Percentiles rank a stretch among this genome's conserved stretches.
phyloP scores from a whole-genome alignment of 1,140 invertebrate species.

The Zaprionus tsacasi region DNA sequence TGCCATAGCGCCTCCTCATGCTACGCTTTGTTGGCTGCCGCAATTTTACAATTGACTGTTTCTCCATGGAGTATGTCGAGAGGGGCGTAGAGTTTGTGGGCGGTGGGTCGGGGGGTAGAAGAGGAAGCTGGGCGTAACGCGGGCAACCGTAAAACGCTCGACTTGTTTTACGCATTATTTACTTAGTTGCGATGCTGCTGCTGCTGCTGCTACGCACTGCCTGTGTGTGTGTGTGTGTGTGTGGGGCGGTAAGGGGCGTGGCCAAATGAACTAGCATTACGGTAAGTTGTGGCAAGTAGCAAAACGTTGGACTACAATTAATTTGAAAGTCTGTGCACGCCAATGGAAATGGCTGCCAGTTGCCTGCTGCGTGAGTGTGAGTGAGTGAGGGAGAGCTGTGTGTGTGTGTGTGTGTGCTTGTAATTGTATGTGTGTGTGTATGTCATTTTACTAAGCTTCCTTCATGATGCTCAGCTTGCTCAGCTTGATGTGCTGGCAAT shows the following conservation, averaged over 20 bases:
- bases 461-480: background rate
- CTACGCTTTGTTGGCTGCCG: constrained; percentile 65
- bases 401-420: background rate
- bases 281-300: constrained; percentile 74
- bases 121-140: constrained; percentile 22
- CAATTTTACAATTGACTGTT: constrained; percentile 80
- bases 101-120: background rate
- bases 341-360: constrained; percentile 26
- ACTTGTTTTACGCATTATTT: constrained; percentile 82
- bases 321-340: constrained; percentile 59
- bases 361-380: constrained; percentile 7
- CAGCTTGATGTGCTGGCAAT: background rate
- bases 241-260: constrained; percentile 44
- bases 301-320: constrained; percentile 75
- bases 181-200: constrained; percentile 67
- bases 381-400: background rate
- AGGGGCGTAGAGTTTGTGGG: background rate
- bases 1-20: background rate
- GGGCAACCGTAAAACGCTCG: constrained; percentile 69
- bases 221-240: background rate
- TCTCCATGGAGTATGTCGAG: constrained; percentile 27
- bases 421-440: background rate
- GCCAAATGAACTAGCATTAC: constrained; percentile 74
- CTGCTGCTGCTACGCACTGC: constrained; percentile 42
- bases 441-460: background rate